Conservation (phyloP, 1,140 invertebrate genomes). For the Maniola jurtina region DNA sequence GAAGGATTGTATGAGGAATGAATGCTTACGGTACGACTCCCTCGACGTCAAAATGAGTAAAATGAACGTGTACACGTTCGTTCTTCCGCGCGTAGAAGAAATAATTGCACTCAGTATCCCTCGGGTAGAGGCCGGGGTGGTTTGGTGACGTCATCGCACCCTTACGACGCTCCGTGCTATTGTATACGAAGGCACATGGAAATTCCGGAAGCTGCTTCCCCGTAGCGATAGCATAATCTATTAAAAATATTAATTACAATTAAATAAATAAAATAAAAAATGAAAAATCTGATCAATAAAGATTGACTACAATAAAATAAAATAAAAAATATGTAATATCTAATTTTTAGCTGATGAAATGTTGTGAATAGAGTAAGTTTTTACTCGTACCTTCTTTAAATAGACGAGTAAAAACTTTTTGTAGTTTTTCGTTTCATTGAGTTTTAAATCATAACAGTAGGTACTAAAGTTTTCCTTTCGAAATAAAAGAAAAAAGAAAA, state of each 20-base stretch:
- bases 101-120: slow-evolving; percentile 96
- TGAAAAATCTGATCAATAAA: no score
- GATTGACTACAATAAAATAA: no score
- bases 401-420: no score
- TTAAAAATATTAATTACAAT: slow-evolving; percentile 25
- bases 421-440: no score
- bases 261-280: no score
- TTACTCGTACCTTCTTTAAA: no score
- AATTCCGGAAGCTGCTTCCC: slow-evolving; percentile 85
- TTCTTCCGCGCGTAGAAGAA: slow-evolving; percentile 92
- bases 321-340: no score
- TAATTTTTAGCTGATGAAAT: no score
- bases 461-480: no score
- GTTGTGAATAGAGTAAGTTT: no score
- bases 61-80: slow-evolving; percentile 91
- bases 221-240: slow-evolving; percentile 89
- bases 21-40: slow-evolving; percentile 91
- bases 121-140: slow-evolving; percentile 94
- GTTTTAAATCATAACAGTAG: no score
- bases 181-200: slow-evolving; percentile 90
- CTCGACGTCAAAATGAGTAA: slow-evolving; percentile 95
- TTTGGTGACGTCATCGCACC: slow-evolving; percentile 95
- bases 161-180: slow-evolving; percentile 86
- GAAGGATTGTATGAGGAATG: background rate
- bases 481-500: no score